Base-by-base conservation (phyloP, 2,113 vertebrate genomes). In the Halichoeres trimaculatus region DNA sequence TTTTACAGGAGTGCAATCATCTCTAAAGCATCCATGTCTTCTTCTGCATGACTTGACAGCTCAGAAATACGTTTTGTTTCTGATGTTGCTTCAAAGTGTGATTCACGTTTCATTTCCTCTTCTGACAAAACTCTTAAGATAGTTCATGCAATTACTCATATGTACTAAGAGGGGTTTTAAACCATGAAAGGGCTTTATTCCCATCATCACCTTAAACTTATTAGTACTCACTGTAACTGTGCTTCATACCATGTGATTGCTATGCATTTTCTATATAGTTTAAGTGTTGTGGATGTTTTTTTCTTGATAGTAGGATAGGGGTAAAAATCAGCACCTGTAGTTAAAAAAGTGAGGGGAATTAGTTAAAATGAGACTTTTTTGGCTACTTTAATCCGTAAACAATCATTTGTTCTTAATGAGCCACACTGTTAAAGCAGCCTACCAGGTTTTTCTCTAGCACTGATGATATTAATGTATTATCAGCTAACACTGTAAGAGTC, bases 171-270 rank as follows among this genome's bases (percentile, higher is more conserved):
- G 69, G 47, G 74, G 66, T 40, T 43, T 76, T 72, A 0, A 62
- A 78, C 56, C 61, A 59, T 72, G 56, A 75, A 90, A 91, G 88
- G 90, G 88, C 90, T 91, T 83, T 75, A 57, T 83, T 82, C 53
- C 30, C 54, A 36, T 8, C 17, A 68, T 55, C 72, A 78, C 81
- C 62, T 68, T 85, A 70, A 67, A 76, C 83, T 73, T 14, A 82
- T 81, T 58, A 82, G 80, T 58, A 70, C 47, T 74, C 72, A 63
- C 66, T 81, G 63, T 66, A 63, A 82, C 26, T 24, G 1, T 38
- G 67, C 75, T 20, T 59, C 67, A 22, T 82, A 26, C 41, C 48
- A 54, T 70, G 70, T 74, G 78, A 86, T 75, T 85, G 77, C 88
- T 90, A 90, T 91, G 90, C 90, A 90, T 91, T 86, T 86, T 68